Conservation (phyloP, 2,113 vertebrate species). For the Passer domesticus region DNA sequence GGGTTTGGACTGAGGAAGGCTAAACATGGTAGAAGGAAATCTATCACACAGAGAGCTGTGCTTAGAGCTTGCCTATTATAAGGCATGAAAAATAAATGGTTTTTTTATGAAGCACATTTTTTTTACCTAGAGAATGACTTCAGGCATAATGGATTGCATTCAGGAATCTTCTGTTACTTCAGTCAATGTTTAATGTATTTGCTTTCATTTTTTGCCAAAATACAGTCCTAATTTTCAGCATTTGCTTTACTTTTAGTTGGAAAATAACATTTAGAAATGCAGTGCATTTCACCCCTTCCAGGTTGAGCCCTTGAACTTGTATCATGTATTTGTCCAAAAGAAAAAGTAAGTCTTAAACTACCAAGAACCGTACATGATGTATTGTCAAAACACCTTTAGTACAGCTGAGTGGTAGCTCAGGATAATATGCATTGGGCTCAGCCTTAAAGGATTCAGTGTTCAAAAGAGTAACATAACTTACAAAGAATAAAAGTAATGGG, state of each 20-base stretch:
- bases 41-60: conserved; percentile 32
- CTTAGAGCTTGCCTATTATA: conserved; percentile 35
- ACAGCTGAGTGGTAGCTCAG: background rate
- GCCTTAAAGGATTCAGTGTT: background rate
- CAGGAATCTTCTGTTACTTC: background rate
- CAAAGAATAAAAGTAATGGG: background rate
- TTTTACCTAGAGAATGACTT: conserved; percentile 7
- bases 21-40: conserved; percentile 42
- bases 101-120: background rate
- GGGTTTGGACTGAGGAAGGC: background rate
- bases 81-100: conserved; percentile 51
- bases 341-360: conserved; percentile 14
- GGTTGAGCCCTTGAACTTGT: background rate
- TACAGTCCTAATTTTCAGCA: background rate
- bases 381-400: background rate
- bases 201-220: conserved; percentile 17
- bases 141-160: background rate
- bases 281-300: background rate
- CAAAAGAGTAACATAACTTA: background rate
- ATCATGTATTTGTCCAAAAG: background rate
- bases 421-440: background rate
- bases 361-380: background rate
- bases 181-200: background rate
- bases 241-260: background rate
- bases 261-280: background rate